Evolutionary conservation across 2,113 vertebrate species (phyloP).

Genomic region (Nothobranchius furzeri): DNA sequence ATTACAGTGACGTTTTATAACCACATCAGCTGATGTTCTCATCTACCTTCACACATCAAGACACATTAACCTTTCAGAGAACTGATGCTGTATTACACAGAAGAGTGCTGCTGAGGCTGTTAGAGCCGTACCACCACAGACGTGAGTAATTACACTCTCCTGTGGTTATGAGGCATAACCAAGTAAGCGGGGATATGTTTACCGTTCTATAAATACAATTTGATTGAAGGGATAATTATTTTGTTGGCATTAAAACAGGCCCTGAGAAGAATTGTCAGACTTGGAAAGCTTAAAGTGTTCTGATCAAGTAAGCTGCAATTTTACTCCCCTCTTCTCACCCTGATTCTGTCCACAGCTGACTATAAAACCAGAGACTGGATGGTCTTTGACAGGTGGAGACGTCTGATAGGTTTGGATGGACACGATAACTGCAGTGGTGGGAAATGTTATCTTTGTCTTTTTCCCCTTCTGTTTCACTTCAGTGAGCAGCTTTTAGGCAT

Average conservation of each 20-base stretch:
- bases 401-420: slow-evolving; percentile 24
- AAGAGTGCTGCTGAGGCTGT: slow-evolving; percentile 10
- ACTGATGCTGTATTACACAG: slow-evolving; percentile 7
- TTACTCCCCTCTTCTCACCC: slow-evolving; percentile 4
- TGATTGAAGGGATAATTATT: slow-evolving; percentile 51
- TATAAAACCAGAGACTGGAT: background rate
- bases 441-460: slow-evolving; percentile 18
- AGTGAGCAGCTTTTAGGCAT: slow-evolving; percentile 27
- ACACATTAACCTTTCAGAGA: slow-evolving; percentile 9
- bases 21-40: no score
- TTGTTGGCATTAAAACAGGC: slow-evolving; percentile 18
- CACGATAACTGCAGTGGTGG: background rate
- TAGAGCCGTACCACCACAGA: slow-evolving; percentile 16
- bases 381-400: slow-evolving; percentile 29
- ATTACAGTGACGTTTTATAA: no score
- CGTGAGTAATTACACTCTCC: slow-evolving; percentile 40
- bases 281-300: slow-evolving; percentile 4
- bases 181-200: slow-evolving; percentile 34
- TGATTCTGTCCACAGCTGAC: slow-evolving; percentile 14
- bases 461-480: slow-evolving; percentile 19
- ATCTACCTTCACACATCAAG: background rate
- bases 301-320: slow-evolving; percentile 4
- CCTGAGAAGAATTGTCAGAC: slow-evolving; percentile 2
- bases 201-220: slow-evolving; percentile 42
- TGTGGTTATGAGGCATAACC: slow-evolving; percentile 39